A percentile compares a stretch with the other conserved stretches of the same genome.
Evolutionary conservation across 1,140 invertebrate genomes (phyloP).

Genomic region (Tetragonula clypearis): DNA sequence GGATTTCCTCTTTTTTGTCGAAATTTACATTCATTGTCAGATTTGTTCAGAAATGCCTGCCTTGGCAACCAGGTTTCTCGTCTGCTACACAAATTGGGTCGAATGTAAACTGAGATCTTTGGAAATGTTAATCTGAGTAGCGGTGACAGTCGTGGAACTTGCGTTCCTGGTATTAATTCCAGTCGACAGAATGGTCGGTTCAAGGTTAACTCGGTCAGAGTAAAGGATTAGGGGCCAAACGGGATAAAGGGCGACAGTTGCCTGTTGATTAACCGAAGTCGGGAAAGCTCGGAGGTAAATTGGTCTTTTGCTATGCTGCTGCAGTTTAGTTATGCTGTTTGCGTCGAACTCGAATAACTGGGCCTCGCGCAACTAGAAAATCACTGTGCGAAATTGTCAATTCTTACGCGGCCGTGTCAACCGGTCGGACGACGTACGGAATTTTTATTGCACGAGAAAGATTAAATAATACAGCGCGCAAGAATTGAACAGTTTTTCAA

Average conservation of each 20-base stretch:
- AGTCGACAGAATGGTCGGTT: background rate
- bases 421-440: too few relatives aligned
- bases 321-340: background rate
- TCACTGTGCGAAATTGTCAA: background rate
- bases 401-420: background rate
- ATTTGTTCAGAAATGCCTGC: background rate
- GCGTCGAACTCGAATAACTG: background rate
- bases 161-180: conserved; percentile 1
- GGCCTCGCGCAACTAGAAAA: background rate
- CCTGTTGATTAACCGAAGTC: background rate
- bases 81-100: background rate
- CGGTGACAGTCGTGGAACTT: background rate
- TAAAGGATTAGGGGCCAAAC: background rate
- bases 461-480: too few relatives aligned
- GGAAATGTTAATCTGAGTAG: background rate
- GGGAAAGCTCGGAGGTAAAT: background rate
- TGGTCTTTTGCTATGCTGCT: background rate
- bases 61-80: background rate
- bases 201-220: background rate
- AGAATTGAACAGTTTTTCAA: too few relatives aligned
- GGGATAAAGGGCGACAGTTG: background rate
- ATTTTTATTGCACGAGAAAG: too few relatives aligned
- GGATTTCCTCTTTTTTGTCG: background rate
- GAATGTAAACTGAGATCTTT: background rate
- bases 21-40: background rate